A percentile compares a stretch with the other conserved stretches of the same genome.
phyloP scores from a whole-genome alignment of 2,797 vertebrate genomes.

The Sphenodon punctatus region DNA sequence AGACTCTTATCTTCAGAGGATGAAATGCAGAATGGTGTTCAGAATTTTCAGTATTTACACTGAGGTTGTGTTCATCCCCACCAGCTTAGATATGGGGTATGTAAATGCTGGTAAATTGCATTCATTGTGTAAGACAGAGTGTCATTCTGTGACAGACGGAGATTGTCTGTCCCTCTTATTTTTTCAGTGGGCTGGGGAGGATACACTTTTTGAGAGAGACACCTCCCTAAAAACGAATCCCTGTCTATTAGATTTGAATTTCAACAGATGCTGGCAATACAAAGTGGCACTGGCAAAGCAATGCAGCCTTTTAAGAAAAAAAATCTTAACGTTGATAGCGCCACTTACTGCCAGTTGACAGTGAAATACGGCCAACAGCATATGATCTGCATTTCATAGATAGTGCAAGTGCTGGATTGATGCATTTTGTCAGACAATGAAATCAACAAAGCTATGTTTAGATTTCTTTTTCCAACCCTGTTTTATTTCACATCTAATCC shows the following conservation, averaged over 20 bases:
- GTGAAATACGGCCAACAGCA: not conserved
- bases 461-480: constrained; percentile 64
- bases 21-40: not conserved
- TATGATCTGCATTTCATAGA: not conserved
- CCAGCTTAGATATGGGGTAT: not conserved
- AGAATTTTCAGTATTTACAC: too few relatives aligned
- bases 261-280: not conserved
- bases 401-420: constrained; percentile 24
- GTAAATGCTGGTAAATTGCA: not conserved
- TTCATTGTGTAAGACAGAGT: not conserved
- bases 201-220: too few relatives aligned
- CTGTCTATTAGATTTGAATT: not conserved
- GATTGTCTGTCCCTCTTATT: too few relatives aligned
- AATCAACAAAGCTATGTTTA: constrained; percentile 67
- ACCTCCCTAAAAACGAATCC: too few relatives aligned
- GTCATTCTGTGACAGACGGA: rapidly evolving
- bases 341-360: not conserved
- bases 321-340: too few relatives aligned
- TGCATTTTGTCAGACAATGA: constrained; percentile 47
- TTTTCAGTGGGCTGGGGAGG: too few relatives aligned
- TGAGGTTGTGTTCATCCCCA: not conserved
- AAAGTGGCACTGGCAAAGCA: too few relatives aligned
- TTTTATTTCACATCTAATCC: constrained; percentile 72
- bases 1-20: not conserved
- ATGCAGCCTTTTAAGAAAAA: too few relatives aligned